Conservation (phyloP, 1,140 invertebrate species). For the Drosophila sp. region DNA sequence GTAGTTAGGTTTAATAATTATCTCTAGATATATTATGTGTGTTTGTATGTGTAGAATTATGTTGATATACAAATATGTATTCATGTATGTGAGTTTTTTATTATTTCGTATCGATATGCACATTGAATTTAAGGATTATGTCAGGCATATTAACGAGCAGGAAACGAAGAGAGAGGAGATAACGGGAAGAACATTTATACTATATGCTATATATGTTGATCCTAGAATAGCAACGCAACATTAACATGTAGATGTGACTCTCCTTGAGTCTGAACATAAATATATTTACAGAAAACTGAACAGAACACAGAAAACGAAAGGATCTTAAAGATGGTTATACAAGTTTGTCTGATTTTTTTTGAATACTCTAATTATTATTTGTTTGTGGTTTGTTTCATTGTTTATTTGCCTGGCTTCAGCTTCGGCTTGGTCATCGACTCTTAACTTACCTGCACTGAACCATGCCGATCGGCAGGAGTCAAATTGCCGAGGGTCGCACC, state of each 20-base stretch:
- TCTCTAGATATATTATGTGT: conserved; percentile 5
- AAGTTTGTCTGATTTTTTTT: not conserved
- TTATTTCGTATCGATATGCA: conserved; percentile 16
- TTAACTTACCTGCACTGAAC: conserved; percentile 94
- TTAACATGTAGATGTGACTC: not conserved
- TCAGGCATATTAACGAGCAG: conserved; percentile 41
- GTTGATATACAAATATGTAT: conserved; percentile 7
- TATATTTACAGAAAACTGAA: conserved; percentile 42
- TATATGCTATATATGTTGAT: conserved; percentile 4
- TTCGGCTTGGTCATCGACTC: conserved; percentile 49
- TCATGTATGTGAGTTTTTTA: not conserved
- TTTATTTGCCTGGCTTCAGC: conserved; percentile 16
- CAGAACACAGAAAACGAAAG: conserved; percentile 46
- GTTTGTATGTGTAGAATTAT: conserved; percentile 3
- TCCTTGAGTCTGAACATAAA: conserved; percentile 5
- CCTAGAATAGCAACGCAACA: conserved; percentile 2
- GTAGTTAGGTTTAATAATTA: conserved; percentile 3
- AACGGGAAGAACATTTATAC: conserved; percentile 21
- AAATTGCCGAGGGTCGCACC: conserved; percentile 88
- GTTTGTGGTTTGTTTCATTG: not conserved
- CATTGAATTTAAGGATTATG: conserved; percentile 16
- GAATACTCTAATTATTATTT: not conserved
- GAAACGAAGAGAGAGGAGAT: conserved; percentile 6
- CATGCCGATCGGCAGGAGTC: conserved; percentile 96
- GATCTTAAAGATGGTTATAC: conserved; percentile 14